phyloP scores from a whole-genome alignment of 2,797 vertebrate genomes.

The Morelia viridis region DNA sequence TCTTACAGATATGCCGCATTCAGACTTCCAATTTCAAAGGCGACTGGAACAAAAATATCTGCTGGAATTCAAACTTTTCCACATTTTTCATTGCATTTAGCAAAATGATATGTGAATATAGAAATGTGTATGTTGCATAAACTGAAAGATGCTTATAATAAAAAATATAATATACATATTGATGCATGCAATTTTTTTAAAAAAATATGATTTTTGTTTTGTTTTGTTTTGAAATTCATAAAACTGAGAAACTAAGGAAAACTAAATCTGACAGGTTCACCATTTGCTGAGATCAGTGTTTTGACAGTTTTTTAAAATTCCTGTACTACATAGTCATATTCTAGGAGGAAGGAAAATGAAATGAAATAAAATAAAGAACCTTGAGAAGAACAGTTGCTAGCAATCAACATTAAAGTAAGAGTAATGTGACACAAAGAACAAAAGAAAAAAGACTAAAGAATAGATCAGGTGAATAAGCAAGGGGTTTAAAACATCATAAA shows the following conservation, averaged over 20 bases:
- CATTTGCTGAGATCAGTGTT: not conserved
- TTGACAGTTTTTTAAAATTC: not conserved
- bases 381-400: not conserved
- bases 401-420: not conserved
- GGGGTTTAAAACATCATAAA: not conserved
- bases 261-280: not conserved
- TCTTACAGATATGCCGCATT: too few relatives aligned
- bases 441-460: not conserved
- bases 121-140: too few relatives aligned
- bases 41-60: too few relatives aligned
- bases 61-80: too few relatives aligned
- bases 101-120: too few relatives aligned
- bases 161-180: not conserved
- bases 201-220: too few relatives aligned
- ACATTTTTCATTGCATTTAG: too few relatives aligned
- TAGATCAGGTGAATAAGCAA: not conserved
- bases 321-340: not conserved
- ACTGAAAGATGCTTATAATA: not conserved
- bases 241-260: not conserved
- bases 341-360: not conserved
- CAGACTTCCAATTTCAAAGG: too few relatives aligned
- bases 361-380: not conserved
- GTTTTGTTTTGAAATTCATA: not conserved
- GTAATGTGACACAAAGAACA: not conserved
- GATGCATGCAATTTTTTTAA: not conserved